Base-by-base conservation (phyloP, 2,888 invertebrate genomes). In the Nomada flava region DNA sequence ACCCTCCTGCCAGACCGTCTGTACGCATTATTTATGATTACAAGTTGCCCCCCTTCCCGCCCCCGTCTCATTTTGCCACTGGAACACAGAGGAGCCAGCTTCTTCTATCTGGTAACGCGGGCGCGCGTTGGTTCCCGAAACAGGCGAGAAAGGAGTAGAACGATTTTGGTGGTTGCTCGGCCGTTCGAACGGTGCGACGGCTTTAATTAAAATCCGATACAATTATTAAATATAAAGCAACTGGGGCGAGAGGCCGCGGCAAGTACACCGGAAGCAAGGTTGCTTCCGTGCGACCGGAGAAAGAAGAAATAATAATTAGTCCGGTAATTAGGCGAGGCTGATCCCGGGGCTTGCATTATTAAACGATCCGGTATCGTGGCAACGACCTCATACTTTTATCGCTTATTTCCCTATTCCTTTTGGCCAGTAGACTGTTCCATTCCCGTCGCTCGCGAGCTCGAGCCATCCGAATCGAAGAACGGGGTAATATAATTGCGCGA, bases 1-100 rank as follows among this genome's bases (percentile, higher is more conserved):
- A 76, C 77, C 63, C 77, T 77, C 83, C 26, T 23, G 23, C 60
- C 47, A 15, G 53, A 57, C 76, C 59, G 64, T 70, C 55, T 57
- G 63, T n/a, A 55, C 75, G 79, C 67, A 81, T 87, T 87, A 87
- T 87, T 87, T 83, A 87, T 64, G 81, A 83, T 85, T 85, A 83
- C 72, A 64, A 80, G 76, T 64, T 36, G 70, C 29, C 11, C 26
- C 29, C 42, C 59, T 15, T 23, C 13, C n/a, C 60, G 29, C 26
- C 42, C 44, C 9, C n/a, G 13, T 20, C 53, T 44, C n/a, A 53
- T 47, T 59, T 23, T 15, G n/a, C 63, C n/a, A 2, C 52, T 5
- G 13, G 29, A 64, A 57, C 44, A 64, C 63, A 13, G 23, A 26
- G 26, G 13, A 18, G 44, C 47, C 44, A 15, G 15, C 11, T 18